Evolutionary conservation across 2,888 invertebrate genomes (phyloP), one percentile per base, ranked within the genome.

Genomic region (Cinara cedri): DNA sequence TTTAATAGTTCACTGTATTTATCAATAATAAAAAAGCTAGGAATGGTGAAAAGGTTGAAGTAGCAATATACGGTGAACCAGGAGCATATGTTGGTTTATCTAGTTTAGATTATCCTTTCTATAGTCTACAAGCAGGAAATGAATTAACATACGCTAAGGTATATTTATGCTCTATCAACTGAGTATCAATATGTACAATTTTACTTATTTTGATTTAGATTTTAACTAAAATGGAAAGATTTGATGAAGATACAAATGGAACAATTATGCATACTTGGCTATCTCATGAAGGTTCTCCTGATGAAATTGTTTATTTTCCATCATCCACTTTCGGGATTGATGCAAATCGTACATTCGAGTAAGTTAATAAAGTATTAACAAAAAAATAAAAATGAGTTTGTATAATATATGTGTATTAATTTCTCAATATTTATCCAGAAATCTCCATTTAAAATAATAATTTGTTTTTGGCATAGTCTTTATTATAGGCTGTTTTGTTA

Each of bases 11-110:
- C 85, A 92, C 93, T 0, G 91, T 95, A 14, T 90, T 89, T 83
- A 92, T 97, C 81, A 97, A 97, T 86, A 95, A 96, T 86, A 92
- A 93, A 82, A 98, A 97, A 86, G 96, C 96, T 75, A 91, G 97
- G 82, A 96, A 95, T 0, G 96, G 96, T 34, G 94, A 96, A 85
- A 92, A 93, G 80, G 94, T 98, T 1, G 97, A 98, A 87, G 92
- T 98, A 80, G 95, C 96, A 0, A 93, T 97, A 82, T 93, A 92
- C 84, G 97, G 97, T 16, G 95, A 97, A 85, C 96, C 97, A 0
- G 97, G 97, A 14, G 92, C 97, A 0, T 96, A 95, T 86, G 95
- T 98, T 8, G 97, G 95, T 0, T 89, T 98, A 21, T 94, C 96
- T 0, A 97, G 92, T 72, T 91, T 97, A 82, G 96, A 96, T 86